Conservation (phyloP, 2,888 invertebrate species). For the Mythimna ferrago region DNA sequence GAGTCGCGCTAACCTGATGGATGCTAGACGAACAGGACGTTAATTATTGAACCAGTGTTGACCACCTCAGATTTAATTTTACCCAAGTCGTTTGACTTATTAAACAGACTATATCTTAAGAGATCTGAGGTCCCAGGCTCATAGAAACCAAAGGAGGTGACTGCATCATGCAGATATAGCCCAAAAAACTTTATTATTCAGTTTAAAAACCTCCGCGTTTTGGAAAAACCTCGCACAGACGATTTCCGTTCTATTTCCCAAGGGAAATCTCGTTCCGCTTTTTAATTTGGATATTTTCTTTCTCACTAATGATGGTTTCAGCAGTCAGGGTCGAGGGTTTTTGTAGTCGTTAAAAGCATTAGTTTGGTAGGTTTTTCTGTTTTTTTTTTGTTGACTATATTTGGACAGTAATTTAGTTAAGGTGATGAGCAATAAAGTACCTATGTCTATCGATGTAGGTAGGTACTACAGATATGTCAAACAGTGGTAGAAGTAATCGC, state of each 20-base stretch:
- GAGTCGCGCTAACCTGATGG: no score
- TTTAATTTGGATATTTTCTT: conserved; percentile 58
- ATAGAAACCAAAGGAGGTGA: neutral
- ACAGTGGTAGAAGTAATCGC: no score
- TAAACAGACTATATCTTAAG: no score
- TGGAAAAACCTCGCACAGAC: conserved; percentile 20
- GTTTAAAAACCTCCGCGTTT: conserved; percentile 24
- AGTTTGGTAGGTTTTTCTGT: neutral
- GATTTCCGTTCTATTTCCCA: conserved; percentile 44
- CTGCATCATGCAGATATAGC: neutral
- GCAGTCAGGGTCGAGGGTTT: neutral
- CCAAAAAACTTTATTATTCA: conserved; percentile 8
- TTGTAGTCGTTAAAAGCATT: neutral
- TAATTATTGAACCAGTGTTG: no score
- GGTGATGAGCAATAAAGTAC: neutral
- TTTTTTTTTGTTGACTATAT: neutral
- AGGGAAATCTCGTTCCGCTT: conserved; percentile 51
- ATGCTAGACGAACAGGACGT: no score
- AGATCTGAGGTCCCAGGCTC: conserved; percentile 5
- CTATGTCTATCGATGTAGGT: no score
- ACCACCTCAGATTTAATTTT: no score
- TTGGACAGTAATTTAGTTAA: neutral
- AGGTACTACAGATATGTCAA: no score
- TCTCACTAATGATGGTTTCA: conserved; percentile 48
- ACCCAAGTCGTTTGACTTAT: no score